Evolutionary conservation across 2,888 invertebrate genomes (phyloP).

Genomic region (Isotomurus palustris): DNA sequence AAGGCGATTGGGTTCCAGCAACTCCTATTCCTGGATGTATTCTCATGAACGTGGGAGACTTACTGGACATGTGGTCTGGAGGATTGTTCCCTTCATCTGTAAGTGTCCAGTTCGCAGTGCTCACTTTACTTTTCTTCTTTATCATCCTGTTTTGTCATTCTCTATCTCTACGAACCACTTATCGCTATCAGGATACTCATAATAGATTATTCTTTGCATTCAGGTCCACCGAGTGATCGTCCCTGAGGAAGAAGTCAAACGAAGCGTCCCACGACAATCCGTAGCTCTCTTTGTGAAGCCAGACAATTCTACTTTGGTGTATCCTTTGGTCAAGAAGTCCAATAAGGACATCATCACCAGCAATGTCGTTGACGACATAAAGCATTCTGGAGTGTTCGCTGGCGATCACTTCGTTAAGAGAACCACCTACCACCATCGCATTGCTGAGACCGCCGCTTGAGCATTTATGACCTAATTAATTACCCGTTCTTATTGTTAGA

Average conservation of each 20-base stretch:
- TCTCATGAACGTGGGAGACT: constrained; percentile 49
- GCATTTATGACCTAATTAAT: no score
- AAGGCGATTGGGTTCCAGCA: constrained; percentile 47
- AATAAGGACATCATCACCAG: no score
- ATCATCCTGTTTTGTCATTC: not conserved
- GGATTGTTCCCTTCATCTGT: constrained; percentile 49
- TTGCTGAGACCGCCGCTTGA: no score
- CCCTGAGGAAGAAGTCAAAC: constrained; percentile 41
- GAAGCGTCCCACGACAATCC: constrained; percentile 41
- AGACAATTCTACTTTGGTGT: constrained; percentile 42
- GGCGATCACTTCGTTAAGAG: constrained; percentile 12
- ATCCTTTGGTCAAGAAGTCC: constrained; percentile 31
- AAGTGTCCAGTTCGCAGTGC: constrained; percentile 13
- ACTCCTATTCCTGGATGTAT: constrained; percentile 48
- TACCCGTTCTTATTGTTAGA: no score
- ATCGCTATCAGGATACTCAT: no score
- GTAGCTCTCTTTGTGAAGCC: constrained; percentile 48
- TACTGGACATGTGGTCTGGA: constrained; percentile 50
- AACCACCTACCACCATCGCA: no score
- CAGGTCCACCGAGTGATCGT: constrained; percentile 47
- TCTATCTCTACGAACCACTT: no score
- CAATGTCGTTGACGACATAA: not conserved
- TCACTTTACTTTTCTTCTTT: not conserved
- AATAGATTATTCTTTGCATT: no score
- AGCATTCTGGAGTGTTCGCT: constrained; percentile 9